A percentile compares a stretch with the other conserved stretches of the same genome.
Conservation (phyloP, 2,888 invertebrate species). For the Odontocolon sp. region DNA sequence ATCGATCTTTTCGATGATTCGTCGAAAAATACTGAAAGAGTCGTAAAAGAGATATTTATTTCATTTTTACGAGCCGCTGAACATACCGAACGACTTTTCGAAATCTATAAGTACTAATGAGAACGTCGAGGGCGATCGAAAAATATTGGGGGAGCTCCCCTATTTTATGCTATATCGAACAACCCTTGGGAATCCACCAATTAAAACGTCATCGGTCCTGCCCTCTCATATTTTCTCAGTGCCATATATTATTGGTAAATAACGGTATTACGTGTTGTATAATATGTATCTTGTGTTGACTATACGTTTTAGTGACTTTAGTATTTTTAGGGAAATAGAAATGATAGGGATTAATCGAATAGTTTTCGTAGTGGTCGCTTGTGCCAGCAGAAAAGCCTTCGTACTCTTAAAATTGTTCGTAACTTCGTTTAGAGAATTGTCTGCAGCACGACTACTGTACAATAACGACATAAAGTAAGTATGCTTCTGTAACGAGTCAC, state of each 20-base stretch:
- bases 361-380: too few relatives aligned
- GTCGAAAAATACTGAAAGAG: background rate
- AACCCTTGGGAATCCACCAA: conserved; percentile 42
- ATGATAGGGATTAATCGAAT: too few relatives aligned
- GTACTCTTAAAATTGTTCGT: too few relatives aligned
- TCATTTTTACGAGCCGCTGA: conserved; percentile 32
- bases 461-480: background rate
- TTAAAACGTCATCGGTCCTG: conserved; percentile 57
- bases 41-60: conserved; percentile 40
- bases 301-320: too few relatives aligned
- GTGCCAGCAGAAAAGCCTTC: too few relatives aligned
- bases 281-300: too few relatives aligned
- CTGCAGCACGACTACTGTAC: background rate
- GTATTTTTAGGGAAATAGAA: too few relatives aligned
- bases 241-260: conserved; percentile 36
- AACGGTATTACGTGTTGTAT: conserved; percentile 44
- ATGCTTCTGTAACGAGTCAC: conserved; percentile 38
- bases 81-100: conserved; percentile 19
- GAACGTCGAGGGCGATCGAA: conserved; percentile 34
- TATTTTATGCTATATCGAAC: conserved; percentile 3
- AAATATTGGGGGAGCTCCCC: conserved; percentile 17
- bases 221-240: background rate
- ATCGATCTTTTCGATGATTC: too few relatives aligned
- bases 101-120: conserved; percentile 39
- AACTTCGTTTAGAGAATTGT: too few relatives aligned